phyloP scores from a whole-genome alignment of 2,797 vertebrate species.

The Hippocampus kuda region DNA sequence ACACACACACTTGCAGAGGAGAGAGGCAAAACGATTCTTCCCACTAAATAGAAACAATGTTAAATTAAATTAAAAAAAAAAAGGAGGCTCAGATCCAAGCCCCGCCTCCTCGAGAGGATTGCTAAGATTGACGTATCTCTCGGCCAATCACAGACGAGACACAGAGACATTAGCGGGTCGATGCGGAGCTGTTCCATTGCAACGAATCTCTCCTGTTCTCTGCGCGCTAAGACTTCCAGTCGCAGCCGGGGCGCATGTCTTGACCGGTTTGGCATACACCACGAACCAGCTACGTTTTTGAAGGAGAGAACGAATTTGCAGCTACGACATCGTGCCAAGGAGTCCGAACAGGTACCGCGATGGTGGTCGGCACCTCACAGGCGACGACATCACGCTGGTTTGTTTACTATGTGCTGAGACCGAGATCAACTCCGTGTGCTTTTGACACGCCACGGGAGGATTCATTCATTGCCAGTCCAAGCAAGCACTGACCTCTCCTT shows the following conservation, averaged over 20 bases:
- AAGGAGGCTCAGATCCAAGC: slow-evolving; percentile 8
- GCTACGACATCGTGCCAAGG: slow-evolving; percentile 21
- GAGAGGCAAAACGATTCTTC: too few relatives aligned
- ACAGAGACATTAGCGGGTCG: slow-evolving; percentile 22
- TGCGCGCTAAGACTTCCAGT: slow-evolving; percentile 10
- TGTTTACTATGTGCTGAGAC: slow-evolving; percentile 29
- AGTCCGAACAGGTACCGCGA: slow-evolving; percentile 41
- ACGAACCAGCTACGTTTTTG: background rate
- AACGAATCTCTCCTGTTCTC: slow-evolving; percentile 33
- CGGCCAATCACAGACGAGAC: slow-evolving; percentile 59
- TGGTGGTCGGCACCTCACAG: slow-evolving; percentile 14
- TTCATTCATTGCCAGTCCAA: background rate
- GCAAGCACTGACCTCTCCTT: background rate
- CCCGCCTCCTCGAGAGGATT: slow-evolving; percentile 23
- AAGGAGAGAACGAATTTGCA: slow-evolving; percentile 14
- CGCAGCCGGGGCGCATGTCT: slow-evolving; percentile 12
- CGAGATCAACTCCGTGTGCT: slow-evolving; percentile 34
- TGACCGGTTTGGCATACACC: background rate
- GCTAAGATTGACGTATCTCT: slow-evolving; percentile 49
- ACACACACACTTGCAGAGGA: background rate
- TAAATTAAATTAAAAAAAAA: too few relatives aligned
- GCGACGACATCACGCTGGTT: slow-evolving; percentile 23
- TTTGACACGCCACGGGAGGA: background rate
- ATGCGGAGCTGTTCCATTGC: slow-evolving; percentile 48
- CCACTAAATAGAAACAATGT: too few relatives aligned